Evolutionary conservation across 2,113 vertebrate genomes (phyloP), one percentile per base, ranked within the genome.

Genomic region (Eubucco bourcierii): DNA sequence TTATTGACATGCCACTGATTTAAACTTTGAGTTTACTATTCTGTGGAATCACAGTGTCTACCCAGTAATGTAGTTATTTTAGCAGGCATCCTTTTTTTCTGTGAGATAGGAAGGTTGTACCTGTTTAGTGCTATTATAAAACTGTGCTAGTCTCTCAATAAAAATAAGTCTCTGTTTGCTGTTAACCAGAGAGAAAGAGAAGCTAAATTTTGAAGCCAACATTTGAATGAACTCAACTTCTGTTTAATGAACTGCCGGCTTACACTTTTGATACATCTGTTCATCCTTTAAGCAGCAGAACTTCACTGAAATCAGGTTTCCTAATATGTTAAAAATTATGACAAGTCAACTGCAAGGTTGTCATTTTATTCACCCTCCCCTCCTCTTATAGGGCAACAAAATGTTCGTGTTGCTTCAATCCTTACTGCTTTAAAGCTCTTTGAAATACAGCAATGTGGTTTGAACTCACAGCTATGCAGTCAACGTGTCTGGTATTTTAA

Each of bases 21-120:
- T 95, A 91, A 94, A 95, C 91, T 95, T 95, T 91, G 93, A 85
- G 76, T 92, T 96, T 92, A 94, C 56, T 87, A 72, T 78, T 60
- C 72, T 89, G 56, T 82, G 64, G 64, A 84, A 93, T 82, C 84
- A 92, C 89, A 50, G 87, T 94, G 90, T 93, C 91, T 89, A 27
- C 39, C 33, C 81, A 88, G 60, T 82, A 80, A 87, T 74, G 76
- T 20, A 10, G 29, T 81, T 90, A 74, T 93, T 93, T 93, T 76
- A 79, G 28, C 31, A 74, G n/a, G 13, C 81, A 78, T 31, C 89
- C 58, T 94, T 89, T 95, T 95, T 87, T 93, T 87, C 90, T 81
- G 0, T 27, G 55, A 80, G 80, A 90, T 84, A 93, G 93, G 65
- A 61, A 33, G 76, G 61, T 88, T 86, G 80, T 90, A 63, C 95